phyloP scores from a whole-genome alignment of 2,797 vertebrate species.

The Echiichthys vipera region DNA sequence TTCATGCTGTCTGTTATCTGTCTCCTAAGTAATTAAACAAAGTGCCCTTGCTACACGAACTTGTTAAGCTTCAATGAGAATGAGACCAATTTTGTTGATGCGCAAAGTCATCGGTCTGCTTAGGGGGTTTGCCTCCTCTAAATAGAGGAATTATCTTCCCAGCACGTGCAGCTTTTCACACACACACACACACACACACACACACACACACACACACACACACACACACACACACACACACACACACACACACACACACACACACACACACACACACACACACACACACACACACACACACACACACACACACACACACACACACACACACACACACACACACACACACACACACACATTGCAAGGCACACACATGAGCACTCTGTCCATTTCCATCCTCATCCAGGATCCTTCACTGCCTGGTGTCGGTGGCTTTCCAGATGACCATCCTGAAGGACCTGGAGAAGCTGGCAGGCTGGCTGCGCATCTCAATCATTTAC shows the following conservation, averaged over 20 bases:
- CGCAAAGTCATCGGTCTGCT: constrained; percentile 52
- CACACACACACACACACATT: not conserved
- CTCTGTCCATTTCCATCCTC: constrained; percentile 42
- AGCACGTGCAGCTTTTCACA: constrained; percentile 56
- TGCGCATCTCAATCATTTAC: constrained; percentile 98
- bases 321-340: not conserved
- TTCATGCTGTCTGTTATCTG: constrained; percentile 53
- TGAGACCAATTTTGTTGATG: constrained; percentile 59
- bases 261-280: not conserved
- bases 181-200: not conserved
- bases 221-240: not conserved
- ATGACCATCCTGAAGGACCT: constrained; percentile 98
- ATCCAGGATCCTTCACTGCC: constrained; percentile 97
- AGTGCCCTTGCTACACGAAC: constrained; percentile 71
- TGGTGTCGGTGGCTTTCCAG: constrained; percentile 97
- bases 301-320: not conserved
- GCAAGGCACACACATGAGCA: constrained; percentile 13
- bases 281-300: not conserved
- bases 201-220: not conserved
- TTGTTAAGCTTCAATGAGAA: constrained; percentile 70
- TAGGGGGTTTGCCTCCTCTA: constrained; percentile 50
- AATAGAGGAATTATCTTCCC: constrained; percentile 63
- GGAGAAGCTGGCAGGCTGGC: constrained; percentile 98
- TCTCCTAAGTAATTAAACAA: constrained; percentile 77
- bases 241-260: not conserved